Conservation (phyloP, 2,888 invertebrate species). For the Sarcophaga rosellei region DNA sequence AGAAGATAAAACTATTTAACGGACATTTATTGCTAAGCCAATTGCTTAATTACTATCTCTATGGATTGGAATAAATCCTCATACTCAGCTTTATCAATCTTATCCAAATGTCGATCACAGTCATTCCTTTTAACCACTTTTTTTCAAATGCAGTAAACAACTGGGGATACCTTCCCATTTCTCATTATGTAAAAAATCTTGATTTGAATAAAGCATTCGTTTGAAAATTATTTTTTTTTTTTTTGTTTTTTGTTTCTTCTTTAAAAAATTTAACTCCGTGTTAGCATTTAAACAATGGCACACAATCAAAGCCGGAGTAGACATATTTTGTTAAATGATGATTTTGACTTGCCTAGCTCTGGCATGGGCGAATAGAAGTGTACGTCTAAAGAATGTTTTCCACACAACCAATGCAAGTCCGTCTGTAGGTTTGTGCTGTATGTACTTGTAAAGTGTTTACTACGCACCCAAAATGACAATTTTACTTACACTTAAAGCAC, state of each 20-base stretch:
- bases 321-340: constrained; percentile 40
- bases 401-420: no score
- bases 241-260: background rate
- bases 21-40: no score
- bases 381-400: no score
- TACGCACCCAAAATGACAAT: constrained; percentile 57
- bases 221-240: background rate
- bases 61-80: no score
- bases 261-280: constrained; percentile 32
- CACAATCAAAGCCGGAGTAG: constrained; percentile 53
- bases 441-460: constrained; percentile 36
- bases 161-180: constrained; percentile 6
- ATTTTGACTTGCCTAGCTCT: background rate
- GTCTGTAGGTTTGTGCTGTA: background rate
- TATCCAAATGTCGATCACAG: no score
- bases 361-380: no score
- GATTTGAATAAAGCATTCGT: constrained; percentile 31
- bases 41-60: no score
- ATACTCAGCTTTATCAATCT: no score
- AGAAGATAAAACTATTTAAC: no score
- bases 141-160: background rate
- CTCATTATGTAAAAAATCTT: background rate
- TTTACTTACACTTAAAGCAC: constrained; percentile 53
- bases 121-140: no score
- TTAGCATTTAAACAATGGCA: constrained; percentile 53